Percentiles rank a stretch among this genome's conserved stretches.
These are phyloP conservation scores for Lottia scabra DNA, from an alignment of 2,888 invertebrate genomes.

Conservation along the genomic window DNA sequence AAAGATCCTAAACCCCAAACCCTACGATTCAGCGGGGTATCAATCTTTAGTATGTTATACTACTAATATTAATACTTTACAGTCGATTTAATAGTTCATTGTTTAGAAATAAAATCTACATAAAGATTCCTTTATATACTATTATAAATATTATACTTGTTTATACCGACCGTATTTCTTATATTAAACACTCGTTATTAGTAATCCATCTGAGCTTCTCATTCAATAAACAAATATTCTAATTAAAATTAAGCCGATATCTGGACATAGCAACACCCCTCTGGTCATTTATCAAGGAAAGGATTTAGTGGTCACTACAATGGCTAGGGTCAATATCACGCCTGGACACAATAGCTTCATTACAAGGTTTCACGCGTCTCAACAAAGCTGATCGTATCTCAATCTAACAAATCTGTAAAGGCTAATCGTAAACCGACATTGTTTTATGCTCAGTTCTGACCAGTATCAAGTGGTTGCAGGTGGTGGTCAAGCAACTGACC, in stretches of 20 bases:
- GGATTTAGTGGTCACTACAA: background rate
- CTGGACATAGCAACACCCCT: slow-evolving; percentile 3
- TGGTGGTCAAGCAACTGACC: background rate
- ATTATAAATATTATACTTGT: no score
- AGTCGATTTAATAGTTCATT: no score
- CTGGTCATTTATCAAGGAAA: slow-evolving; percentile 2
- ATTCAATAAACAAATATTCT: background rate
- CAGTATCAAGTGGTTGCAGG: background rate
- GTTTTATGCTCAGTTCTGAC: background rate
- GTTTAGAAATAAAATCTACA: no score
- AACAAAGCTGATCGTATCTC: background rate
- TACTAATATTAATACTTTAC: no score
- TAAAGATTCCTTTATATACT: no score
- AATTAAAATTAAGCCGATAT: slow-evolving; percentile 4
- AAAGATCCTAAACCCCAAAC: no score
- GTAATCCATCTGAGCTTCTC: background rate
- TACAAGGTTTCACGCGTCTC: background rate
- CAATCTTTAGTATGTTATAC: no score
- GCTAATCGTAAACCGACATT: background rate
- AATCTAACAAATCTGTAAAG: background rate
- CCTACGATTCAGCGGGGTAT: no score
- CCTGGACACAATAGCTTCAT: background rate
- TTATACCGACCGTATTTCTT: no score
- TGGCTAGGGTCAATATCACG: background rate
- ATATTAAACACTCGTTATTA: no score